Evolutionary conservation across 1,140 invertebrate genomes (phyloP).

Genomic region (Drosophila lacteicornis): DNA sequence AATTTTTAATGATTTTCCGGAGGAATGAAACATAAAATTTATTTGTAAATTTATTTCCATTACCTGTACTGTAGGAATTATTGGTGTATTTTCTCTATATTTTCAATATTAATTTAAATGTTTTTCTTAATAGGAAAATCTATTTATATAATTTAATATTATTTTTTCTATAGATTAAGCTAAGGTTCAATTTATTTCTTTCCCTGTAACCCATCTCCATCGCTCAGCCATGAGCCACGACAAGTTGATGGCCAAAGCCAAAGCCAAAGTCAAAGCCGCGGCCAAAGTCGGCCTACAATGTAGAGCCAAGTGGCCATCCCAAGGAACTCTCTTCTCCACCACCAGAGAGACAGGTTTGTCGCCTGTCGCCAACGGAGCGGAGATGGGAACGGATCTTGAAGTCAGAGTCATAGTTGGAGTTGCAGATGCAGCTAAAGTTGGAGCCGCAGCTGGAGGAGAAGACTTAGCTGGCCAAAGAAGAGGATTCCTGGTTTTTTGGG

Average conservation of each 20-base stretch:
- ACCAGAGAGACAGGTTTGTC: slow-evolving; percentile 76
- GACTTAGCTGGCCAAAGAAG: slow-evolving; percentile 15
- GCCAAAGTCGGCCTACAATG: slow-evolving; percentile 57
- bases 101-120: background rate
- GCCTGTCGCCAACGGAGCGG: slow-evolving; percentile 46
- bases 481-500: slow-evolving; percentile 58
- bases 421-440: slow-evolving; percentile 17
- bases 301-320: slow-evolving; percentile 68
- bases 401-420: background rate
- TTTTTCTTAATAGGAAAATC: background rate
- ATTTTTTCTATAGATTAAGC: background rate
- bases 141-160: no score
- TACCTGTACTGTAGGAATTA: no score
- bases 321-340: slow-evolving; percentile 26
- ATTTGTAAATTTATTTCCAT: background rate
- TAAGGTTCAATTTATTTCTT: background rate
- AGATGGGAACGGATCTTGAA: slow-evolving; percentile 40
- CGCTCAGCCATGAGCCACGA: slow-evolving; percentile 44
- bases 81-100: background rate
- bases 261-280: slow-evolving; percentile 44
- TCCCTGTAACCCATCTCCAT: slow-evolving; percentile 28
- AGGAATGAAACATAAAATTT: background rate
- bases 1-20: background rate
- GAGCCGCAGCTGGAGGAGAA: slow-evolving; percentile 13
- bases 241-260: slow-evolving; percentile 69